phyloP scores from a whole-genome alignment of 2,797 vertebrate genomes.

The Lacerta viridis region DNA sequence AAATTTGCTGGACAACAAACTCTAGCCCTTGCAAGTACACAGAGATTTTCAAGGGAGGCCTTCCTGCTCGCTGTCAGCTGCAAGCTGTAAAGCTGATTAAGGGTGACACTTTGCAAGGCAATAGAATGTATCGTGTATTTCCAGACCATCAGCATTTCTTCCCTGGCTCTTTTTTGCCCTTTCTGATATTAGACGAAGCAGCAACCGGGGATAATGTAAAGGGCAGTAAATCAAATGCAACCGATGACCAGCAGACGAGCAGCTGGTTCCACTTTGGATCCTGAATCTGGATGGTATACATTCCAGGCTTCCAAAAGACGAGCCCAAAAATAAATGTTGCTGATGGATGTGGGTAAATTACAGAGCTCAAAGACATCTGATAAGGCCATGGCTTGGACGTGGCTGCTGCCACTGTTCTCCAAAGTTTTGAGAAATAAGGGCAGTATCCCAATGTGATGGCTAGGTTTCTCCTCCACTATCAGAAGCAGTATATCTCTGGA shows the following conservation, averaged over 20 bases:
- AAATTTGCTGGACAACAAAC: not conserved
- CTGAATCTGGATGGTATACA: conserved; percentile 31
- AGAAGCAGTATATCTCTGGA: no score
- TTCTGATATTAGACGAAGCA: conserved; percentile 36
- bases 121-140: conserved; percentile 41
- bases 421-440: conserved; percentile 3
- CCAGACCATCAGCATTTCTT: conserved; percentile 56
- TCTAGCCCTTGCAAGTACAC: not conserved
- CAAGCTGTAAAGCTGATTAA: conserved; percentile 56
- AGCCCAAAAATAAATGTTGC: conserved; percentile 11
- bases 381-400: not conserved
- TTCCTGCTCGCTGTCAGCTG: conserved; percentile 38
- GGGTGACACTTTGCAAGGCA: conserved; percentile 29
- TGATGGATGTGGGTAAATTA: conserved; percentile 24
- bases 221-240: conserved; percentile 51
- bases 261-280: no score
- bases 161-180: not conserved
- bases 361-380: not conserved
- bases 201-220: conserved; percentile 22
- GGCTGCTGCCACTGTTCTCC: not conserved
- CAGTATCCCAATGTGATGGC: not conserved
- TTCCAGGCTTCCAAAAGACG: conserved; percentile 24
- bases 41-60: conserved; percentile 39
- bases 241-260: not conserved
- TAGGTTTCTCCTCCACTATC: no score